These are phyloP conservation scores for Caranx ignobilis DNA, from an alignment of 2,113 vertebrate species.

Conservation along the genomic window DNA sequence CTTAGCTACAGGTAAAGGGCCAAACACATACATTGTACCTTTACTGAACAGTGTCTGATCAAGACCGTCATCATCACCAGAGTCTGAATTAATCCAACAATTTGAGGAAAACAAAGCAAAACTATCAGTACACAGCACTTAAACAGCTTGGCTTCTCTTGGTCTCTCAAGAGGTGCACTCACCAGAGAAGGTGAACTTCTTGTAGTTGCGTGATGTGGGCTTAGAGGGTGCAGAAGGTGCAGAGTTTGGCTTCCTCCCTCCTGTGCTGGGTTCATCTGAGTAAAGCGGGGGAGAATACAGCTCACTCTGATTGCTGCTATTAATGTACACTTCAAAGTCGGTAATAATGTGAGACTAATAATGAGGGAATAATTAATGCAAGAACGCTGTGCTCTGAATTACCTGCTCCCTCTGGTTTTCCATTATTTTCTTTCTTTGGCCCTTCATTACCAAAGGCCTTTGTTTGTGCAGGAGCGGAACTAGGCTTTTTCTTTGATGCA, in stretches of 20 bases:
- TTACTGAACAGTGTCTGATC: conserved; percentile 34
- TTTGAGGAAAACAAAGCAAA: conserved; percentile 37
- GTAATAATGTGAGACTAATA: conserved; percentile 18
- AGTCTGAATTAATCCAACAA: conserved; percentile 66
- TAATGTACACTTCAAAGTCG: conserved; percentile 45
- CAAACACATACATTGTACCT: conserved; percentile 49
- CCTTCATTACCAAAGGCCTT: conserved; percentile 63
- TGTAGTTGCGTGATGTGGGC: conserved; percentile 67
- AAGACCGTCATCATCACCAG: conserved; percentile 48
- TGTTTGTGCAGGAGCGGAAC: conserved; percentile 69
- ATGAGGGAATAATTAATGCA: conserved; percentile 38
- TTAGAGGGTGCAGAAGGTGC: conserved; percentile 68
- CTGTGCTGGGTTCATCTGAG: conserved; percentile 62
- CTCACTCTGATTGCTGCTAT: conserved; percentile 25
- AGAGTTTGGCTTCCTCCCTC: conserved; percentile 74
- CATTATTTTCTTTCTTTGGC: conserved; percentile 34
- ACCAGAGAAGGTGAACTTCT: conserved; percentile 88
- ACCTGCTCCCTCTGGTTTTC: conserved; percentile 63
- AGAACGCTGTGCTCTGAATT: conserved; percentile 14
- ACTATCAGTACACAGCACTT: not conserved
- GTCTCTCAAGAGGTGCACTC: conserved; percentile 22
- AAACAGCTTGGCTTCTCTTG: too few relatives aligned
- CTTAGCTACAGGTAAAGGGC: not conserved
- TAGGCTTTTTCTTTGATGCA: conserved; percentile 79
- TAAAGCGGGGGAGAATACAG: conserved; percentile 26